Evolutionary conservation across 2,888 invertebrate species (phyloP), one percentile per base, ranked within the genome.

Genomic region (Tenthredo livida): DNA sequence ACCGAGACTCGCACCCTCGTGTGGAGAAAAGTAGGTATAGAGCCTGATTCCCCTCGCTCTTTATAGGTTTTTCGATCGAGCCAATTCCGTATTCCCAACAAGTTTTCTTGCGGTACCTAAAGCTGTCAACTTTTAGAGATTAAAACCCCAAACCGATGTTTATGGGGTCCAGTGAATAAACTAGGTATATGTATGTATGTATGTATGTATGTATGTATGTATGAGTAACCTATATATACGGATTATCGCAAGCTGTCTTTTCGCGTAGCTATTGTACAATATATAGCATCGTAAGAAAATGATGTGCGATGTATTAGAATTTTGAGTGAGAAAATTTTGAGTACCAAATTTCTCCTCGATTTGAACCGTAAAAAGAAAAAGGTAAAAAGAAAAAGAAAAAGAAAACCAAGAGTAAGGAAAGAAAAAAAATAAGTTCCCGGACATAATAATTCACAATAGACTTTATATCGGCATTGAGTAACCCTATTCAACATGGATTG

Each of bases 391-490:
- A n/a, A n/a, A 4, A n/a, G 0, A 7, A n/a, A 7, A 9, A 12
- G 0, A 7, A n/a, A 10, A 25, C n/a, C n/a, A n/a, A n/a, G n/a
- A n/a, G n/a, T n/a, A n/a, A n/a, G n/a, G n/a, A n/a, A n/a, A n/a
- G n/a, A n/a, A 9, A 12, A 2, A 7, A n/a, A 10, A 25, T 12
- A 40, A 43, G 10, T 21, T 25, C 43, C 21, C 21, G 72, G 15
- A 77, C 77, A 54, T 54, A 77, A 77, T 77, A 54, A 77, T 77
- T 54, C 29, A 54, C 77, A 77, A 77, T 77, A 50, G 77, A 73
- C 40, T 77, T 77, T 77, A 37, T 9, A 77, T 73, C 29, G n/a
- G 77, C 17, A 80, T 40, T 61, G 37, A 80, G 80, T 40, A 50
- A 29, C 80, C 61, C 47, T 17, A 15, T 40, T 37, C 21, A 37